Conservation (phyloP, 2,888 invertebrate genomes). For the Cheilosia impressa region DNA sequence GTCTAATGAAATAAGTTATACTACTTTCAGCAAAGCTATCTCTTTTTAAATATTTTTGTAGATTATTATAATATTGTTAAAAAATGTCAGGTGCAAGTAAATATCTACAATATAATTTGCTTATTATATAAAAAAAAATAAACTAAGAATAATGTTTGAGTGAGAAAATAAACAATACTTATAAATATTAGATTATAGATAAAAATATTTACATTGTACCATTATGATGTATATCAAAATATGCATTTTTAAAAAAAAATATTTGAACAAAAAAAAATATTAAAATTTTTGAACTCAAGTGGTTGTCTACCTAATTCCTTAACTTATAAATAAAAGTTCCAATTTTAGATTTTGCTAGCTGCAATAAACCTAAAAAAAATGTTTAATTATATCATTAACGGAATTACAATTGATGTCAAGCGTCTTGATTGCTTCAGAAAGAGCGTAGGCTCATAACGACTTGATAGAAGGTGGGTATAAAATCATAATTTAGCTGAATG, state of each 20-base stretch:
- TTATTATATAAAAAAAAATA: conserved; percentile 44
- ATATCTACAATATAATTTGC: conserved; percentile 50
- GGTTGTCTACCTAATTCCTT: conserved; percentile 75
- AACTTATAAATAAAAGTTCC: conserved; percentile 66
- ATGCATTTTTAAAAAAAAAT: conserved; percentile 65
- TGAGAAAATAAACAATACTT: conserved; percentile 83
- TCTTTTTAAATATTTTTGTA: neutral
- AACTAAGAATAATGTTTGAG: conserved; percentile 81
- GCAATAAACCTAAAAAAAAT: conserved; percentile 59
- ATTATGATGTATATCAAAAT: conserved; percentile 67
- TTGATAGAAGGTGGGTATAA: too few species aligned
- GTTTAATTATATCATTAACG: conserved; percentile 19
- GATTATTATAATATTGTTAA: conserved; percentile 21
- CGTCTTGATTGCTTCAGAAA: neutral
- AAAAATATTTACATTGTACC: conserved; percentile 72
- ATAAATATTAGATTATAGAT: conserved; percentile 77
- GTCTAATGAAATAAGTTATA: neutral
- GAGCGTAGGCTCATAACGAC: too few species aligned
- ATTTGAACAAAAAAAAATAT: conserved; percentile 66
- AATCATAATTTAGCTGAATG: too few species aligned
- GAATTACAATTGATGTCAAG: neutral
- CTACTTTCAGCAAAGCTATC: conserved; percentile 25
- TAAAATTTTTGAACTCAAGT: conserved; percentile 73
- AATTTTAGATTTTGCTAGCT: conserved; percentile 73
- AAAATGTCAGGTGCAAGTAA: conserved; percentile 45